A percentile compares a stretch with the other conserved stretches of the same genome.
phyloP scores from a whole-genome alignment of 30 jellyfish, hydroid and myxozoan genomes.

The Pelagia noctiluca region DNA sequence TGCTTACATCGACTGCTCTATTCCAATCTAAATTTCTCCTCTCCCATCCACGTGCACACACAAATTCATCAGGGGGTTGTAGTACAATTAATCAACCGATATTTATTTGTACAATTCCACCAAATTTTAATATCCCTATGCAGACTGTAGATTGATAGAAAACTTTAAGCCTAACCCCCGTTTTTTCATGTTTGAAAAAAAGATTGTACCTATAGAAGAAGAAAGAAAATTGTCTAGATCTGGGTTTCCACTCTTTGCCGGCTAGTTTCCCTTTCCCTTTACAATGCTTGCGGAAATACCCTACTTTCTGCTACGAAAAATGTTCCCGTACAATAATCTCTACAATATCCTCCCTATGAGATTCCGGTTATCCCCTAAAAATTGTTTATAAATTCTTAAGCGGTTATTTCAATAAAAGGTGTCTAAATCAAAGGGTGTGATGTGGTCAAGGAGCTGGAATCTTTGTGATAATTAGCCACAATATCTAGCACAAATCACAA shows the following conservation, averaged over 20 bases:
- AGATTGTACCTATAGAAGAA: neutral
- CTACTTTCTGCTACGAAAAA: neutral
- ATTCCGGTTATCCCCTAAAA: neutral
- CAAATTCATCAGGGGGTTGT: neutral
- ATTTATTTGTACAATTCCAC: neutral
- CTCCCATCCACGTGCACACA: conserved; percentile 5
- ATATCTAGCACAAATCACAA: neutral
- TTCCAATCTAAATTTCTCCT: conserved; percentile 24
- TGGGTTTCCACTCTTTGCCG: neutral
- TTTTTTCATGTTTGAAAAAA: neutral
- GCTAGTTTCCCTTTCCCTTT: neutral
- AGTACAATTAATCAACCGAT: neutral
- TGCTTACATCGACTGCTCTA: conserved; percentile 30
- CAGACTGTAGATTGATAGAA: neutral
- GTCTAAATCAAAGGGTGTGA: neutral
- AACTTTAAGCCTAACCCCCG: neutral
- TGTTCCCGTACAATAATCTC: neutral
- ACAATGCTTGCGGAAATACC: conserved; percentile 1
- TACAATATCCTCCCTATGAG: neutral
- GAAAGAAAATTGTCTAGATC: neutral
- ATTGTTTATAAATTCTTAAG: neutral
- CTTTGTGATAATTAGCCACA: neutral
- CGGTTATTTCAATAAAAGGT: neutral
- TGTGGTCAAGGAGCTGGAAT: neutral
- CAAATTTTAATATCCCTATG: neutral